phyloP scores from a whole-genome alignment of 2,113 vertebrate genomes.

The Pygoscelis antarcticus region DNA sequence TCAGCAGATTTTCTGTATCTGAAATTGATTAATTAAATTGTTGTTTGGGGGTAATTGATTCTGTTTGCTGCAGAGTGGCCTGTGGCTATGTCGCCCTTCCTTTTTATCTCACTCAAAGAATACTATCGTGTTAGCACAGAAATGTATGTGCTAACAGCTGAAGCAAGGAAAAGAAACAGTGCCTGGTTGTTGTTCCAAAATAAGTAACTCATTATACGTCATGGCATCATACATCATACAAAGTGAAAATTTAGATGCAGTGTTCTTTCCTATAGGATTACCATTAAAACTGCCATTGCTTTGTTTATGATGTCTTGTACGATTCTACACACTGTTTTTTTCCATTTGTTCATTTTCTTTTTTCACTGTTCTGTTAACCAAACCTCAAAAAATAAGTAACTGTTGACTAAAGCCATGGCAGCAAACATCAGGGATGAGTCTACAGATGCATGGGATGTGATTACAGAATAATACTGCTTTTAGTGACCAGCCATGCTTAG shows the following conservation, averaged over 20 bases:
- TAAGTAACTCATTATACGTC: slow-evolving; percentile 59
- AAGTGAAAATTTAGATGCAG: slow-evolving; percentile 48
- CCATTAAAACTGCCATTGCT: background rate
- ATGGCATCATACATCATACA: slow-evolving; percentile 29
- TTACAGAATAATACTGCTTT: background rate
- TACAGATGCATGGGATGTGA: background rate
- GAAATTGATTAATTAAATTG: slow-evolving; percentile 78
- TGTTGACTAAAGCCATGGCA: background rate
- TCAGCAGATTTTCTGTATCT: slow-evolving; percentile 71
- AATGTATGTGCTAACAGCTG: slow-evolving; percentile 46
- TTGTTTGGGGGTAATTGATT: slow-evolving; percentile 70
- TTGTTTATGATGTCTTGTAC: background rate
- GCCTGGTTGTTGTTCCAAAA: slow-evolving; percentile 62
- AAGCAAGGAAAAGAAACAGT: slow-evolving; percentile 61
- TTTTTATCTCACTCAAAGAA: slow-evolving; percentile 61
- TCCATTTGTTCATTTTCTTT: background rate
- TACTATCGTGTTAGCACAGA: slow-evolving; percentile 53
- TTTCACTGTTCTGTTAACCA: background rate
- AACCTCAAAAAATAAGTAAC: background rate
- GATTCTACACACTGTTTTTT: background rate
- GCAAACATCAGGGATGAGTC: background rate
- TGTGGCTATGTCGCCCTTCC: slow-evolving; percentile 67
- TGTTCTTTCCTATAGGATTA: background rate
- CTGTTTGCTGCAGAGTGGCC: slow-evolving; percentile 72
- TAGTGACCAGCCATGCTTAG: background rate